These are phyloP conservation scores for Cervus canadensis DNA, from an alignment of 2,113 vertebrate species.

Conservation along the genomic window DNA sequence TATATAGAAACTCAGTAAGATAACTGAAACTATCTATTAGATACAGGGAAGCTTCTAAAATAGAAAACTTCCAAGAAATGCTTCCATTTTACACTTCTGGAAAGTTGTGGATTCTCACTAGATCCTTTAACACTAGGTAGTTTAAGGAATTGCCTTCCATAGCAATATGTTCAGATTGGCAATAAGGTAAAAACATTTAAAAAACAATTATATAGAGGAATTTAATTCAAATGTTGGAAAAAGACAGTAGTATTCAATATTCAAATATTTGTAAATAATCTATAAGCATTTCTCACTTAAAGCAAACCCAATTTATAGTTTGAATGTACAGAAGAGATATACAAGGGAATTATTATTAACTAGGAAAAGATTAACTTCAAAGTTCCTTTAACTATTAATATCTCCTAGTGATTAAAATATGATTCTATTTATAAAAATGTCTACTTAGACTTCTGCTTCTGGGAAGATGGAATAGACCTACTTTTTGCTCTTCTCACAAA, in stretches of 20 bases:
- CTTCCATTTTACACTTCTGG: background rate
- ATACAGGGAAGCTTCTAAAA: conserved; percentile 21
- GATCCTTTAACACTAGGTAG: background rate
- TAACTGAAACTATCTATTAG: background rate
- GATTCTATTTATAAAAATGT: conserved; percentile 34
- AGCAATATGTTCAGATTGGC: conserved; percentile 5
- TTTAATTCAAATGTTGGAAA: conserved; percentile 30
- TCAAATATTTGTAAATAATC: conserved; percentile 31
- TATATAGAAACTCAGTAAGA: background rate
- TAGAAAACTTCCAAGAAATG: conserved; percentile 1
- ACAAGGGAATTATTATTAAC: background rate
- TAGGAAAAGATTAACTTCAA: conserved; percentile 12
- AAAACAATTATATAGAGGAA: conserved; percentile 33
- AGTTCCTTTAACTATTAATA: conserved; percentile 45
- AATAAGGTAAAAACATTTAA: background rate
- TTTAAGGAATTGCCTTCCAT: conserved; percentile 32
- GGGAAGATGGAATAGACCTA: background rate
- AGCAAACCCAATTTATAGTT: conserved; percentile 7
- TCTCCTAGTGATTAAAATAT: conserved; percentile 27
- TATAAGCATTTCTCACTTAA: conserved; percentile 26
- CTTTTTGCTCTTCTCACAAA: background rate
- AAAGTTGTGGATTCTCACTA: conserved; percentile 20
- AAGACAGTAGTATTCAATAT: background rate
- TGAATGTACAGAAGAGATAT: conserved; percentile 33
- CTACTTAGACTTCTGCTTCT: background rate